phyloP scores from a whole-genome alignment of 1,140 invertebrate species.

The Physella acuta region DNA sequence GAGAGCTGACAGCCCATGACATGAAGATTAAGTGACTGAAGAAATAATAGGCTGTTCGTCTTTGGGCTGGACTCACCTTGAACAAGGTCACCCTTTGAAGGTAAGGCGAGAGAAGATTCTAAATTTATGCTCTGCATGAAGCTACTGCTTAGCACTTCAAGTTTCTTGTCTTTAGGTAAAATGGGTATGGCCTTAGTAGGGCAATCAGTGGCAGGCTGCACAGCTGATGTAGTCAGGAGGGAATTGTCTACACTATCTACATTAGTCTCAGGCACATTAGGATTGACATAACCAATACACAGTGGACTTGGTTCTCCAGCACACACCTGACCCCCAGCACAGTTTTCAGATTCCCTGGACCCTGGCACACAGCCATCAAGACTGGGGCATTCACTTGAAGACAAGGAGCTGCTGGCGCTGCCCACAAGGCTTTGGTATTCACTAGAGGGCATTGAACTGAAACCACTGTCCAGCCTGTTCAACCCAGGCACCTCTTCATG shows the following conservation, averaged over 20 bases:
- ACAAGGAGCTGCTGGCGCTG: background rate
- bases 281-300: background rate
- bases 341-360: background rate
- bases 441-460: background rate
- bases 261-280: background rate
- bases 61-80: background rate
- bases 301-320: background rate
- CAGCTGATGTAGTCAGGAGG: background rate
- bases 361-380: background rate
- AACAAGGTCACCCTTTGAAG: background rate
- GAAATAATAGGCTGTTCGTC: background rate
- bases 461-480: background rate
- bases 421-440: background rate
- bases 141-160: background rate
- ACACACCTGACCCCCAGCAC: background rate
- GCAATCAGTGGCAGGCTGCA: background rate
- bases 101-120: background rate
- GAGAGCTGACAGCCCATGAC: background rate
- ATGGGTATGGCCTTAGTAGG: background rate
- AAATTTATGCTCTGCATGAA: background rate
- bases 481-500: too few relatives aligned
- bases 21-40: conserved; percentile 2
- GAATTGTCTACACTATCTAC: background rate
- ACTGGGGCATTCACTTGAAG: background rate
- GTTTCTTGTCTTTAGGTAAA: background rate